phyloP scores from a whole-genome alignment of 2,113 vertebrate genomes.

The Grus americana region DNA sequence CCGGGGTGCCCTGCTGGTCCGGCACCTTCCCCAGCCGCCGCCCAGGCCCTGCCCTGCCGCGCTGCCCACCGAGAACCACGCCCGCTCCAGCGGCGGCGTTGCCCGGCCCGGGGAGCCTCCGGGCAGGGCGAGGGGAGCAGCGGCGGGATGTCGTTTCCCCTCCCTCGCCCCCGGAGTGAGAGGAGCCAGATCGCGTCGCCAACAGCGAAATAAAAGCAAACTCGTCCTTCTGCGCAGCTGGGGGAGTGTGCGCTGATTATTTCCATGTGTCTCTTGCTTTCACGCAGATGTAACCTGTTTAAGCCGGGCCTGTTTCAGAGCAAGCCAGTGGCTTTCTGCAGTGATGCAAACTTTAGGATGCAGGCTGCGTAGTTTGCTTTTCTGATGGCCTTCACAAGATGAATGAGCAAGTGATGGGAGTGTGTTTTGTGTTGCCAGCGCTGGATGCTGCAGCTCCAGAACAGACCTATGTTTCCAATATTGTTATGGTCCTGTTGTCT shows the following conservation, averaged over 20 bases:
- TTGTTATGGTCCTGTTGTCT: neutral
- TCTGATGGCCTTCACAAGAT: neutral
- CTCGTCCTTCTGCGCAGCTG: neutral
- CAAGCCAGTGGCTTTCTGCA: neutral
- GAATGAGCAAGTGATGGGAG: neutral
- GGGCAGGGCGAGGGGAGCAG: too few species aligned
- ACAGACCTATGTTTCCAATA: neutral
- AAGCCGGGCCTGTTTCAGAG: neutral
- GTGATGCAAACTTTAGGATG: neutral
- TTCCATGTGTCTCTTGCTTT: neutral
- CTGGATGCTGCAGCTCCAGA: neutral
- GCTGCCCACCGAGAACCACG: neutral
- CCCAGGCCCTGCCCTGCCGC: neutral
- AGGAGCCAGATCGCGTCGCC: neutral
- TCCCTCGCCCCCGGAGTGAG: neutral
- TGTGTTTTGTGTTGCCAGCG: fast-evolving
- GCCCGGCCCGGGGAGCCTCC: neutral
- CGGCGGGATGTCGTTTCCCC: too few species aligned
- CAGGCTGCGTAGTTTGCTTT: neutral
- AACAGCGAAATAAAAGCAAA: fast-evolving
- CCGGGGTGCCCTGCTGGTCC: too few species aligned
- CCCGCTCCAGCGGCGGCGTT: neutral
- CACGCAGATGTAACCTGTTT: neutral
- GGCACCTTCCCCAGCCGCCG: neutral
- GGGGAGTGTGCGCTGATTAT: neutral